Conservation (phyloP, 2,888 invertebrate genomes). For the Apodemia hepburni region DNA sequence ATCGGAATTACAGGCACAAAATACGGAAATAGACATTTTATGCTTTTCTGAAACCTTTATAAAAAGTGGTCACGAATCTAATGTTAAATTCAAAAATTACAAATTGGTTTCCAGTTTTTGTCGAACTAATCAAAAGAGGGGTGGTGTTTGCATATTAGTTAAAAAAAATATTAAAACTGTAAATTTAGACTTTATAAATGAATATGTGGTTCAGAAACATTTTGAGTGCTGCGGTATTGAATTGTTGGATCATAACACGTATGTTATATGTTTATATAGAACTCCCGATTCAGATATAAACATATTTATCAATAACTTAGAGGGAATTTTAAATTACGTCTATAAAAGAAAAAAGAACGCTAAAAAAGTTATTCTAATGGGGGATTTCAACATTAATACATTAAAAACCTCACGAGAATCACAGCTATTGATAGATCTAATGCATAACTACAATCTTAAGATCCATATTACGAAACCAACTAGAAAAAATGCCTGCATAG, state of each 20-base stretch:
- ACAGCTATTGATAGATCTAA: background rate
- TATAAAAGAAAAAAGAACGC: background rate
- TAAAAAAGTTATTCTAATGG: background rate
- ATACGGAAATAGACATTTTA: background rate
- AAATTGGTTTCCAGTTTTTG: background rate
- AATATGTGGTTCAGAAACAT: background rate
- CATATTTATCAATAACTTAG: background rate
- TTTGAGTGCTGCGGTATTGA: background rate
- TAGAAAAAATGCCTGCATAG: background rate
- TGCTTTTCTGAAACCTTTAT: background rate
- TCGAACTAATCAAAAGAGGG: background rate
- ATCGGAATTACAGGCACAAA: background rate
- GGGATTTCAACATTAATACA: background rate
- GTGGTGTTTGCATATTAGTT: slow-evolving; percentile 1
- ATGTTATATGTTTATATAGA: background rate
- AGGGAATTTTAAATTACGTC: background rate
- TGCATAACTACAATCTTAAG: background rate
- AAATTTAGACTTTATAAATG: background rate
- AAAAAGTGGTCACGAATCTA: background rate
- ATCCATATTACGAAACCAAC: background rate
- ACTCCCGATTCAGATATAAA: background rate
- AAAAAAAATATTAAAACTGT: background rate
- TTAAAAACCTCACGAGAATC: background rate
- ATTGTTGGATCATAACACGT: background rate
- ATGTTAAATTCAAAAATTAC: background rate